Evolutionary conservation across 2,113 vertebrate genomes (phyloP).

Genomic region (Elachura formosa): DNA sequence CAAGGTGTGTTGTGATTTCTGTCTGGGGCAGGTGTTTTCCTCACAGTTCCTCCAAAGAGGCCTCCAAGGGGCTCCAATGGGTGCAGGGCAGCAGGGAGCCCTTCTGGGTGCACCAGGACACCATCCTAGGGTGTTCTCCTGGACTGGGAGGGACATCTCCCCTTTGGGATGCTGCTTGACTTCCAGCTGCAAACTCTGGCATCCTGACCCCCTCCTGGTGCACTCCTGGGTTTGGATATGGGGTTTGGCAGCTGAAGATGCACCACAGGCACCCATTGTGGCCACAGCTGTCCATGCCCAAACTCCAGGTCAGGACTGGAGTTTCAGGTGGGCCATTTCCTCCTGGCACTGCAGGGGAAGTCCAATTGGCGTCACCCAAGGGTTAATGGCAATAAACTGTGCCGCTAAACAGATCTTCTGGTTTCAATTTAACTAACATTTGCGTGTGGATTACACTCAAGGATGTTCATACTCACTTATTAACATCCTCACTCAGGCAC

Average conservation of each 20-base stretch:
- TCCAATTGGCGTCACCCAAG: not conserved
- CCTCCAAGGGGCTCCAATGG: not conserved
- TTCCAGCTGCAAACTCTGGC: not conserved
- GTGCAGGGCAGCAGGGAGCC: not conserved
- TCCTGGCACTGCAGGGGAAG: not conserved
- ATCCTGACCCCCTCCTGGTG: not conserved
- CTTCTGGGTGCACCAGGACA: not conserved
- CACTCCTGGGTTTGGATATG: accelerated
- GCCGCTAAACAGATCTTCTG: constrained; percentile 10
- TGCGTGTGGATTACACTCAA: constrained; percentile 37
- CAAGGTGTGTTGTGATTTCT: not conserved
- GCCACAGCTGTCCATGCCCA: not conserved
- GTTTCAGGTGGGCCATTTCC: not conserved
- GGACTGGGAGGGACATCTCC: not conserved
- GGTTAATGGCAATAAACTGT: constrained; percentile 10
- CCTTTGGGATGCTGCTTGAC: not conserved
- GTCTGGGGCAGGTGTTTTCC: not conserved
- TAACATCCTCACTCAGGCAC: constrained; percentile 17
- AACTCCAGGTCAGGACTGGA: too few species aligned
- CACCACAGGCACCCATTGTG: not conserved
- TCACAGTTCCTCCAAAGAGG: not conserved
- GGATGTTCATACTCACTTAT: constrained; percentile 29
- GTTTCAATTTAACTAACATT: constrained; percentile 40
- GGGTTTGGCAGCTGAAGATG: not conserved
- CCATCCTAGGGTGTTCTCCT: not conserved